phyloP scores from a whole-genome alignment of 2,888 invertebrate species.

The Ephialtes manifestator region DNA sequence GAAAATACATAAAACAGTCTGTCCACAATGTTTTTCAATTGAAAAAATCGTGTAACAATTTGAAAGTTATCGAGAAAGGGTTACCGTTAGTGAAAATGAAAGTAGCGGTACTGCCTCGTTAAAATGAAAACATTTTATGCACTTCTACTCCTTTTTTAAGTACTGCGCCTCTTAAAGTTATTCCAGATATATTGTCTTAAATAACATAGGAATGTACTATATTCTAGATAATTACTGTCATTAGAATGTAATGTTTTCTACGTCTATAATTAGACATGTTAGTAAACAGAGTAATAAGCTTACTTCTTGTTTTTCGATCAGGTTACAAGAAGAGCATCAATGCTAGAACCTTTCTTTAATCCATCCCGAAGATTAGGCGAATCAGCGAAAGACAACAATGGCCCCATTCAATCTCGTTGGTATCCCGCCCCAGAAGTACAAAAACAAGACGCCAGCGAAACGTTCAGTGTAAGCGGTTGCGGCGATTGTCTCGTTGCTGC shows the following conservation, averaged over 20 bases:
- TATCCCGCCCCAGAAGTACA: constrained; percentile 74
- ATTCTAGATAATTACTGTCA: not conserved
- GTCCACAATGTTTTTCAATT: too few relatives aligned
- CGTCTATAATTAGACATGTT: not conserved
- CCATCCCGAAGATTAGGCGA: not conserved
- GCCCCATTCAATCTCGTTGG: constrained; percentile 75
- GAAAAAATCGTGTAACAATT: too few relatives aligned
- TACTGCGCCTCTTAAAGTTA: too few relatives aligned
- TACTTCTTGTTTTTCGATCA: constrained; percentile 15
- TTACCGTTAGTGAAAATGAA: too few relatives aligned
- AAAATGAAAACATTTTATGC: too few relatives aligned
- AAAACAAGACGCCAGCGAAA: constrained; percentile 63
- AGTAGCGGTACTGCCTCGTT: too few relatives aligned
- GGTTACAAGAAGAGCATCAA: constrained; percentile 61
- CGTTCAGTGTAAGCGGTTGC: constrained; percentile 82
- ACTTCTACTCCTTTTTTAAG: too few relatives aligned
- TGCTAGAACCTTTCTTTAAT: constrained; percentile 46
- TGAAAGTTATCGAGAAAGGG: too few relatives aligned
- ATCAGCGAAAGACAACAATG: not conserved
- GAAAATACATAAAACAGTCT: too few relatives aligned
- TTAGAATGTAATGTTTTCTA: not conserved
- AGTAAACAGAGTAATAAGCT: not conserved
- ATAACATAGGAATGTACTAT: not conserved
- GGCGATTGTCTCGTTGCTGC: constrained; percentile 84
- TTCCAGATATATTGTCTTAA: too few relatives aligned